Conservation (phyloP, 1,140 invertebrate species). For the Lepidotrigona ventralis region DNA sequence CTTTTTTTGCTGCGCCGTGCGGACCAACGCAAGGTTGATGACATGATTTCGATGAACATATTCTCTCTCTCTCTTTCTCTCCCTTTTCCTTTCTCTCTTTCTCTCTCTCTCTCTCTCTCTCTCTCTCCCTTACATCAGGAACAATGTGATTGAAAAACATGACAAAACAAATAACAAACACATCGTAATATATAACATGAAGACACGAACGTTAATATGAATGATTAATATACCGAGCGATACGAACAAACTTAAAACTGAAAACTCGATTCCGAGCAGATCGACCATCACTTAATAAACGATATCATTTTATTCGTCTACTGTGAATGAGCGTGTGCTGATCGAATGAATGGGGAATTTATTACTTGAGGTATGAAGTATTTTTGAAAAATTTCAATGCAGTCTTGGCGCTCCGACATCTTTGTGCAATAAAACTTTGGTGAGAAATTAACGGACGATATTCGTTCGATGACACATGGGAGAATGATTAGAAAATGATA, state of each 20-base stretch:
- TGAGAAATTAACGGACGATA: conserved; percentile 46
- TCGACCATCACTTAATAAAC: neutral
- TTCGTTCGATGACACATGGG: conserved; percentile 27
- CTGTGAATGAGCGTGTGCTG: neutral
- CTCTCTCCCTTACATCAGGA: conserved; percentile 9
- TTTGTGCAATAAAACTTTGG: conserved; percentile 60
- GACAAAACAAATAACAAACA: conserved; percentile 25
- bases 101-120: neutral
- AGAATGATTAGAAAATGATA: conserved; percentile 39
- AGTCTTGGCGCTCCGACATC: conserved; percentile 27
- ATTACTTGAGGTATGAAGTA: conserved; percentile 30
- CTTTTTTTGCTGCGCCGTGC: conserved; percentile 56
- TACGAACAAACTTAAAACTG: neutral
- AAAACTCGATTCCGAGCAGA: neutral
- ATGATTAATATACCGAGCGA: neutral
- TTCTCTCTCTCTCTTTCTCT: neutral
- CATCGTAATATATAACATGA: neutral
- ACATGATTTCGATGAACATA: conserved; percentile 48
- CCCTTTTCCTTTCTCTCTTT: neutral
- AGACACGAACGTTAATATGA: neutral
- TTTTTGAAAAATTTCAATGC: conserved; percentile 27
- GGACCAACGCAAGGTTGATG: conserved; percentile 62
- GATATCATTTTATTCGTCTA: neutral
- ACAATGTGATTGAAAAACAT: conserved; percentile 24
- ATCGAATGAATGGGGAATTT: conserved; percentile 4